A percentile compares a stretch with the other conserved stretches of the same genome.
Evolutionary conservation across 2,113 vertebrate genomes (phyloP).

Genomic region (Tachysurus vachellii): DNA sequence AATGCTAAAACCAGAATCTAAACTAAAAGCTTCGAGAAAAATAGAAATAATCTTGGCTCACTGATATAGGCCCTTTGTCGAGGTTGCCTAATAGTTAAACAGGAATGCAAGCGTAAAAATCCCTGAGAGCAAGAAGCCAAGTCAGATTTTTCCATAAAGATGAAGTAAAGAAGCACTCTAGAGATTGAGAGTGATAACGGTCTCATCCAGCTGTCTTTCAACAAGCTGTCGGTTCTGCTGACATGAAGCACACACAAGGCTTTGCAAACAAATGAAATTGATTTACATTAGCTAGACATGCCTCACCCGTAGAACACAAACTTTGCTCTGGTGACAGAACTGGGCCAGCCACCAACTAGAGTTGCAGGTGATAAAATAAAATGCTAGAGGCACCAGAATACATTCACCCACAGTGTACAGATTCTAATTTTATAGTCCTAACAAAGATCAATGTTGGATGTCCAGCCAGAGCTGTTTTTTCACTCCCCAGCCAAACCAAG

Average conservation of each 20-base stretch:
- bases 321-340: conserved; percentile 28
- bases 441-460: neutral
- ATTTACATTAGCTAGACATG: conserved; percentile 35
- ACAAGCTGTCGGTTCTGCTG: neutral
- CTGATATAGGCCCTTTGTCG: neutral
- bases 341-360: conserved; percentile 45
- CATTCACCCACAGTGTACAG: neutral
- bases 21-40: neutral
- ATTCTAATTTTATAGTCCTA: neutral
- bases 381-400: conserved; percentile 31
- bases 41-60: neutral
- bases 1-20: neutral
- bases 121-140: neutral
- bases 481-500: too few species aligned
- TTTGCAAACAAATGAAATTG: conserved; percentile 16
- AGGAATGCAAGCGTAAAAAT: conserved; percentile 7
- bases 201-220: neutral
- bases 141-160: conserved; percentile 9
- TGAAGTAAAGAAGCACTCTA: neutral
- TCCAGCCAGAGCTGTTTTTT: neutral
- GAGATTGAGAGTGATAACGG: neutral
- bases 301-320: conserved; percentile 45
- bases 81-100: neutral
- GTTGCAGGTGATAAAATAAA: conserved; percentile 23
- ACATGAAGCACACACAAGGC: conserved; percentile 4